These are phyloP conservation scores for Slavum lentiscoides DNA, from an alignment of 2,888 invertebrate genomes.

Conservation along the genomic window DNA sequence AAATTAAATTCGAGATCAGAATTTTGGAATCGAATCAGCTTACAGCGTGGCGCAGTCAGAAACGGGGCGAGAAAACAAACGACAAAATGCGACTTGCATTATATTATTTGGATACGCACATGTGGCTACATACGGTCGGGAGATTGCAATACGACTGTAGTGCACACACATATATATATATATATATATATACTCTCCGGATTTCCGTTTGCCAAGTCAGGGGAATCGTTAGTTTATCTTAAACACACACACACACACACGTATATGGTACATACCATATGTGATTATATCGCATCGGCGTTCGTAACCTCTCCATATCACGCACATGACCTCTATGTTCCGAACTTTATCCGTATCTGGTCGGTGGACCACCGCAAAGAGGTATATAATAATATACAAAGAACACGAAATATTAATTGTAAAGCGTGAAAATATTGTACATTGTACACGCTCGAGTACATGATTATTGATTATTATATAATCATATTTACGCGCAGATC, in stretches of 20 bases:
- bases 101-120: background rate
- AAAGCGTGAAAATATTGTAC: no score
- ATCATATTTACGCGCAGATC: no score
- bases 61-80: no score
- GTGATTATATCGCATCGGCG: background rate
- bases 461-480: no score
- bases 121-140: background rate
- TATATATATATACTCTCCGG: slow-evolving; percentile 5
- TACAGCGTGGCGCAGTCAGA: no score
- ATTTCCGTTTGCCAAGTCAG: slow-evolving; percentile 30
- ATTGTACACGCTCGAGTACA: no score
- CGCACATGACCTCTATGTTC: no score
- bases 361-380: background rate
- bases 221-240: slow-evolving; percentile 29
- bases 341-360: slow-evolving; percentile 1
- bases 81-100: no score
- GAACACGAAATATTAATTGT: background rate
- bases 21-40: no score
- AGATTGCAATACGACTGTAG: slow-evolving; percentile 8
- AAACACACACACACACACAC: no score
- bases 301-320: no score
- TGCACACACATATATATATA: background rate
- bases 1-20: no score
- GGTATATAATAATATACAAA: background rate
- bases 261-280: background rate